Evolutionary conservation across 2,113 vertebrate species (phyloP).

Genomic region (Genyomyrus donnyi): DNA sequence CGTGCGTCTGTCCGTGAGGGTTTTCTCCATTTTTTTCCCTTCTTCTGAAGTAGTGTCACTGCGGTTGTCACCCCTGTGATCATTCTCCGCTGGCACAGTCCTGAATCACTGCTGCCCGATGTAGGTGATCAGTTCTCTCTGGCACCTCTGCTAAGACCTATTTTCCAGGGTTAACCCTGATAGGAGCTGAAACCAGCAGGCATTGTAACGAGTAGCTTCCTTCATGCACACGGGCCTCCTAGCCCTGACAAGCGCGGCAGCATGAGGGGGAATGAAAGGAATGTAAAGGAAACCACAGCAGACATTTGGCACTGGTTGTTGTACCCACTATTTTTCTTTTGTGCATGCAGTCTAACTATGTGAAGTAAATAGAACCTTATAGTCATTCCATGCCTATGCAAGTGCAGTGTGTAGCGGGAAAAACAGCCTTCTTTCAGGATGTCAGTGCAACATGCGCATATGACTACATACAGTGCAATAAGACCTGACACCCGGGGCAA

Average conservation of each 20-base stretch:
- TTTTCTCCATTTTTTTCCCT: background rate
- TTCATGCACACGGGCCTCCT: background rate
- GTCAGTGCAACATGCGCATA: background rate
- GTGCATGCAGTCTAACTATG: background rate
- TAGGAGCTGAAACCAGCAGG: background rate
- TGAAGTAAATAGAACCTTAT: background rate
- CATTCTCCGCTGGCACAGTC: background rate
- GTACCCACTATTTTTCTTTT: background rate
- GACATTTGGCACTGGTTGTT: background rate
- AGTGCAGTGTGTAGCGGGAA: background rate
- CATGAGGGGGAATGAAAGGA: background rate
- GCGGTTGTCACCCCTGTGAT: background rate
- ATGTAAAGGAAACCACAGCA: background rate
- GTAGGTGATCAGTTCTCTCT: background rate
- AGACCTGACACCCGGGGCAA: background rate
- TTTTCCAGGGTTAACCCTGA: background rate
- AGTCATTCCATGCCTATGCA: background rate
- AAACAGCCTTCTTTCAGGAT: background rate
- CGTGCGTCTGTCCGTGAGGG: background rate
- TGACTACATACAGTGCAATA: background rate
- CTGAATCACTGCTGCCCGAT: background rate
- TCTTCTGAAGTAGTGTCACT: background rate
- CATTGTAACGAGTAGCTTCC: background rate
- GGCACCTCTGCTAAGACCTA: background rate
- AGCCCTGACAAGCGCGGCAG: background rate